Evolutionary conservation across 2,888 invertebrate species (phyloP).

Genomic region (Disparrhopalites patrizii): DNA sequence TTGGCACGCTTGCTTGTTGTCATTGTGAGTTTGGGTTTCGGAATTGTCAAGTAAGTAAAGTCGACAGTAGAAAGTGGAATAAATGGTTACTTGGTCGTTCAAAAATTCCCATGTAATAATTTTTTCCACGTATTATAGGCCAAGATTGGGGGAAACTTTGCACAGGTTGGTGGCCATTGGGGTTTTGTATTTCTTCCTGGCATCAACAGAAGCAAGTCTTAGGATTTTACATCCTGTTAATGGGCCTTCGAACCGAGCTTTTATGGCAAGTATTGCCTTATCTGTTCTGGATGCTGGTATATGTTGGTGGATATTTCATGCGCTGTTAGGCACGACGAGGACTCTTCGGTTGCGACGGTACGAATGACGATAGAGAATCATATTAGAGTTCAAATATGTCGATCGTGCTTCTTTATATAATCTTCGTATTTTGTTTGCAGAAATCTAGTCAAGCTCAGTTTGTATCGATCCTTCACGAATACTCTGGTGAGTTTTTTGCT

Average conservation of each 20-base stretch:
- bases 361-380: background rate
- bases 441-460: conserved; percentile 81
- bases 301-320: conserved; percentile 91
- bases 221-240: conserved; percentile 64
- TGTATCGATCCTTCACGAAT: conserved; percentile 92
- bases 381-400: background rate
- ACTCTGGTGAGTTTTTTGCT: conserved; percentile 57
- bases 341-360: conserved; percentile 76
- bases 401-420: conserved; percentile 2
- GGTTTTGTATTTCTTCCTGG: conserved; percentile 73
- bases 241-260: conserved; percentile 61
- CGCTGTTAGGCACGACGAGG: conserved; percentile 81
- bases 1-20: conserved; percentile 89
- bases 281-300: conserved; percentile 80
- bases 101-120: background rate
- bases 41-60: conserved; percentile 81
- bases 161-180: conserved; percentile 85
- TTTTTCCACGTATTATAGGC: conserved; percentile 56
- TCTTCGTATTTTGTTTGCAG: conserved; percentile 55
- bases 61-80: background rate
- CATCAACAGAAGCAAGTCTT: conserved; percentile 80
- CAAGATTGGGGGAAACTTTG: conserved; percentile 80
- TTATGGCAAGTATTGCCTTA: conserved; percentile 79
- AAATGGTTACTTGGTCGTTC: background rate
- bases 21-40: conserved; percentile 90